phyloP scores from a whole-genome alignment of 2,888 invertebrate species.

The Polydrusus tereticollis region DNA sequence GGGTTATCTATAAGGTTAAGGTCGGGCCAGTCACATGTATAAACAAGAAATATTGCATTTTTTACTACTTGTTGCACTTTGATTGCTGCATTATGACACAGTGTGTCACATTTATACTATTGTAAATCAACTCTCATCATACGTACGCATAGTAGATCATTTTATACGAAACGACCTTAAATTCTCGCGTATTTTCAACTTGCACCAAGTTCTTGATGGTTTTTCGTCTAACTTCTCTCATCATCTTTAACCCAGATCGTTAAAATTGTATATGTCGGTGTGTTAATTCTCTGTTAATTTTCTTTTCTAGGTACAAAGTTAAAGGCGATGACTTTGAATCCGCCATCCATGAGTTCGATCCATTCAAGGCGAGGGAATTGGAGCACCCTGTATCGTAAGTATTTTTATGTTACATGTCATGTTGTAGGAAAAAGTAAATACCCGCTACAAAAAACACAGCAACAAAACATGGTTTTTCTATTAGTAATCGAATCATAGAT shows the following conservation, averaged over 20 bases:
- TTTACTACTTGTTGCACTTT: not conserved
- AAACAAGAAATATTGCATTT: not conserved
- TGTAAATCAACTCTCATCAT: no score
- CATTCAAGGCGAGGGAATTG: slow-evolving; percentile 79
- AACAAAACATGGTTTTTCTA: no score
- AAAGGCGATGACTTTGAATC: slow-evolving; percentile 74
- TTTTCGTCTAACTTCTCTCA: not conserved
- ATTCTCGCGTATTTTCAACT: not conserved
- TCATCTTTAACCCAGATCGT: no score
- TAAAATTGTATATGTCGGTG: no score
- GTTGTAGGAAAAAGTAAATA: no score
- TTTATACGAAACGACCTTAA: no score
- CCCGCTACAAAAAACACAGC: no score
- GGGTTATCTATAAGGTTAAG: slow-evolving; percentile 2
- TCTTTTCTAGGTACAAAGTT: slow-evolving; percentile 73
- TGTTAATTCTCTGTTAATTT: not conserved
- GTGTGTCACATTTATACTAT: no score
- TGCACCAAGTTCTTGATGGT: not conserved
- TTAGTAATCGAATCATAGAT: no score
- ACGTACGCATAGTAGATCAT: no score
- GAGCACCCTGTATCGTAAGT: slow-evolving; percentile 88
- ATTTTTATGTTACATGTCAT: slow-evolving; percentile 12
- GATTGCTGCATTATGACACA: not conserved
- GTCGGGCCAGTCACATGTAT: not conserved
- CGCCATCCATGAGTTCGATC: slow-evolving; percentile 74